Conservation (phyloP, 2,888 invertebrate species). For the Pristionchus arcanus region DNA sequence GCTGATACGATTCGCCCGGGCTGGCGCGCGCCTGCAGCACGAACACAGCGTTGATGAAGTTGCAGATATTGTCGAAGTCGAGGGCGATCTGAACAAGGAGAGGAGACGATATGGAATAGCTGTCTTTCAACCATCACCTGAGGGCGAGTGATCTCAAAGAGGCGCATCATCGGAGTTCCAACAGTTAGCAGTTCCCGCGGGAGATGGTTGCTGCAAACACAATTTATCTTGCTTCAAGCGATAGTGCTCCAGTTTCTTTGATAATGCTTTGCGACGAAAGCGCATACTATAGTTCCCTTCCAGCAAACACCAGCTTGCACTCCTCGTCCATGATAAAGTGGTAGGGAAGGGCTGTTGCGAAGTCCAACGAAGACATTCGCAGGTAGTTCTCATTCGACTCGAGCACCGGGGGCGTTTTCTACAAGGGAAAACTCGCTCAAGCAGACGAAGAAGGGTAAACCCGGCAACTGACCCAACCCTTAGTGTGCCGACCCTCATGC, state of each 20-base stretch:
- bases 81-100: constrained; percentile 68
- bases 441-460: too few relatives aligned
- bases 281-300: constrained; percentile 74
- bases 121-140: too few relatives aligned
- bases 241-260: too few relatives aligned
- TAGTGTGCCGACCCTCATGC: too few relatives aligned
- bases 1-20: neutral
- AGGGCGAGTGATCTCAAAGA: constrained; percentile 76
- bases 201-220: constrained; percentile 71
- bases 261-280: too few relatives aligned
- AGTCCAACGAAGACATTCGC: constrained; percentile 59
- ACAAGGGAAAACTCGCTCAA: neutral
- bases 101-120: too few relatives aligned
- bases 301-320: constrained; percentile 75
- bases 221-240: too few relatives aligned
- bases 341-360: constrained; percentile 66
- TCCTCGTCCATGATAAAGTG: constrained; percentile 77
- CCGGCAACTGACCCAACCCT: too few relatives aligned
- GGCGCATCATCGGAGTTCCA: constrained; percentile 73
- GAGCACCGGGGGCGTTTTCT: neutral
- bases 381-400: constrained; percentile 45
- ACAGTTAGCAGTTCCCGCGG: constrained; percentile 71
- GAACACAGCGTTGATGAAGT: constrained; percentile 76
- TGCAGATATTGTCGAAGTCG: constrained; percentile 77
- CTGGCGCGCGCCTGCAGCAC: constrained; percentile 63